Evolutionary conservation across 2,797 vertebrate genomes (phyloP).

Genomic region (Vireo griseus): DNA sequence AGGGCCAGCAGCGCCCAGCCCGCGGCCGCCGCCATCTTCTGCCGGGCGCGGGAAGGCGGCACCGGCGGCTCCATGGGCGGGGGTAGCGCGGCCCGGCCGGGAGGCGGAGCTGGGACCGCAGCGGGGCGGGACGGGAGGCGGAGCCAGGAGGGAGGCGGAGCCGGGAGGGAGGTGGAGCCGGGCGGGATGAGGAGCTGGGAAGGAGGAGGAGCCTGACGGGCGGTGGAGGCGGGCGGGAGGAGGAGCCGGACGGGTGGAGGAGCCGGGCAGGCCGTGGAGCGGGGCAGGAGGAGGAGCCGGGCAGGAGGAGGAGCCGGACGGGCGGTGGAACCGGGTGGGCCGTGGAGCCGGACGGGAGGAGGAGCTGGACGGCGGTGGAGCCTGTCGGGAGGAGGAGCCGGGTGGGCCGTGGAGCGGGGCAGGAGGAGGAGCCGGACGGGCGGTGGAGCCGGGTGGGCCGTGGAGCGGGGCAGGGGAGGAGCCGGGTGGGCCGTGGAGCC

Average conservation of each 20-base stretch:
- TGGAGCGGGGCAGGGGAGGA: neutral
- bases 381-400: too few relatives aligned
- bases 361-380: neutral
- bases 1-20: neutral
- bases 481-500: too few relatives aligned
- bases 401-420: too few relatives aligned
- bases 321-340: neutral
- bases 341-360: neutral
- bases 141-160: neutral
- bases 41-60: neutral
- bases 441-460: too few relatives aligned
- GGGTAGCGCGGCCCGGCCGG: neutral
- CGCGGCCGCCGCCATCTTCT: slow-evolving; percentile 42
- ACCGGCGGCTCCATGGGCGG: neutral
- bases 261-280: too few relatives aligned
- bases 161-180: neutral
- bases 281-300: too few relatives aligned
- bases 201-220: too few relatives aligned
- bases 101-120: neutral
- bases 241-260: neutral
- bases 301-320: too few relatives aligned
- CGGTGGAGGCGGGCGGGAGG: neutral
- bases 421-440: too few relatives aligned
- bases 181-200: neutral
- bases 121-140: neutral